Evolutionary conservation across 2,797 vertebrate species (phyloP), one percentile per base, ranked within the genome.

Genomic region (Catamblyrhynchus diadema): DNA sequence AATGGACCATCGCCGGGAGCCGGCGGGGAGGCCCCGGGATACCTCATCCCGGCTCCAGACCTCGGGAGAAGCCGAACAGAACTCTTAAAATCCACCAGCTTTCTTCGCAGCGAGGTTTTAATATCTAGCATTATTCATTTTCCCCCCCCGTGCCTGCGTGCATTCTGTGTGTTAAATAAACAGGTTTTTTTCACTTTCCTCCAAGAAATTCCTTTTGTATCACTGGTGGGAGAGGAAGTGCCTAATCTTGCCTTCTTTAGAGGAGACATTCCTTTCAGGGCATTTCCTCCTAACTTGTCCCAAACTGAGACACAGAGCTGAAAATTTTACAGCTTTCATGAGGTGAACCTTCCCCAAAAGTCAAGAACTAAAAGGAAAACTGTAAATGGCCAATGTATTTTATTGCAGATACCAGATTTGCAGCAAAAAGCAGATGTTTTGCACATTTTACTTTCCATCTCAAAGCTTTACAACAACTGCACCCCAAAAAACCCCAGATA

Each of bases 111-210:
- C 1, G 3, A 37, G 15, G 4, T 19, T 47, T 74, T 59, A 9
- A 32, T 47, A 32, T 4, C 44, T 32, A 59, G 18, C 9, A 19
- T 24, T 45, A 14, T 35, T 14, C 17, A 51, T 53, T 53, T 30
- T 20, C 1, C 5, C 2, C 5, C 2, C 15, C n/a, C 4, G 3
- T 45, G n/a, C 15, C n/a, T 45, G n/a, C 7, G 1, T 59, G n/a
- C 54, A 59, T 27, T 24, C 21, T 47, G 27, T 30, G 25, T 59
- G 20, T 30, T 59, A 59, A 37, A 59, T 20, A 37, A 73, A 32
- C 33, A 35, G 21, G 15, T 1, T 37, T 59, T 37, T 47, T 47
- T 32, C 54, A 59, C 22, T 59, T 59, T 47, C 12, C 16, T 59
- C 12, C 27, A 32, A 73, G 27, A 59, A 59, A 59, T 32, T 74